Evolutionary conservation across 2,888 invertebrate genomes (phyloP).

Genomic region (Mythimna ferrago): DNA sequence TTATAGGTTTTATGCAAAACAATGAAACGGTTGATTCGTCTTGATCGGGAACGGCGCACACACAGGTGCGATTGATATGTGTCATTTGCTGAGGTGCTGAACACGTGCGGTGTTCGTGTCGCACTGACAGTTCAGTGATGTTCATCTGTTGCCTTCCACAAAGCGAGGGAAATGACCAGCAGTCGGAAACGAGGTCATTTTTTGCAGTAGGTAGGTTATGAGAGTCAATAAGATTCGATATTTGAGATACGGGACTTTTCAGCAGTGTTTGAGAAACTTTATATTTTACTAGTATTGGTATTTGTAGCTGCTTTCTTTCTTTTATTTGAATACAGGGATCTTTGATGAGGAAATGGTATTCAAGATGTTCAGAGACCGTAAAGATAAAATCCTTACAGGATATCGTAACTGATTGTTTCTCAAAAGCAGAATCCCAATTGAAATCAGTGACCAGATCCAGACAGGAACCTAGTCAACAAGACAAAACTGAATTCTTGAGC

Average conservation of each 20-base stretch:
- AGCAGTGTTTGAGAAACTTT: not conserved
- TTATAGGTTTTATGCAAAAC: slow-evolving; percentile 51
- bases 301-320: not conserved
- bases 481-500: not conserved
- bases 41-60: slow-evolving; percentile 25
- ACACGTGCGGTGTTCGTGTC: slow-evolving; percentile 41
- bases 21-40: slow-evolving; percentile 57
- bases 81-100: slow-evolving; percentile 39
- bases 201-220: slow-evolving; percentile 19
- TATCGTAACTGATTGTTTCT: not conserved
- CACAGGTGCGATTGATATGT: slow-evolving; percentile 57
- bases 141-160: slow-evolving; percentile 13
- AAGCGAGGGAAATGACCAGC: slow-evolving; percentile 24
- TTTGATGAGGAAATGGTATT: not conserved
- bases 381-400: no score
- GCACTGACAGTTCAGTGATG: slow-evolving; percentile 33
- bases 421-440: not conserved
- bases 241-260: not conserved
- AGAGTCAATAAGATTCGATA: not conserved
- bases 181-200: slow-evolving; percentile 28
- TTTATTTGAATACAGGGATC: not conserved
- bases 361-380: not conserved
- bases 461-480: not conserved
- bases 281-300: not conserved
- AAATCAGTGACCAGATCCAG: not conserved